Conservation (phyloP, 2,113 vertebrate species). For the Clarias gariepinus region DNA sequence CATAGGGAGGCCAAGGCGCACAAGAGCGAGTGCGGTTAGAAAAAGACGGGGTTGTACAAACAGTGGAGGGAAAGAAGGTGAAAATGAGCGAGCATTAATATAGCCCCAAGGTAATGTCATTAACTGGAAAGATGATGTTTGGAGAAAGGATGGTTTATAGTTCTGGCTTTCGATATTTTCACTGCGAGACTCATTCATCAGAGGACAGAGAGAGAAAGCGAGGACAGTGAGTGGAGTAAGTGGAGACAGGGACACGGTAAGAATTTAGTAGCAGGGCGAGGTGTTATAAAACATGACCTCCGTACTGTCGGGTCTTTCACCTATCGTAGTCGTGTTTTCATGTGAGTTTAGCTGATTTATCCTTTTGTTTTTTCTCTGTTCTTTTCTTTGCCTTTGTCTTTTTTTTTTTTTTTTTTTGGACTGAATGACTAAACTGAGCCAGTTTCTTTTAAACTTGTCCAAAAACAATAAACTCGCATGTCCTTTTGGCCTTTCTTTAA, state of each 20-base stretch:
- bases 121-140: not conserved
- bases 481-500: conserved; percentile 42
- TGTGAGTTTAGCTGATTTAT: conserved; percentile 8
- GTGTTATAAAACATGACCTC: conserved; percentile 61
- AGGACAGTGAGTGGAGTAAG: not conserved
- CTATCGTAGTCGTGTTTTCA: conserved; percentile 29
- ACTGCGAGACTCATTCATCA: no score
- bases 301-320: conserved; percentile 47
- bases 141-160: not conserved
- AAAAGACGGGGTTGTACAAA: conserved; percentile 16
- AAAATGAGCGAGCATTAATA: not conserved
- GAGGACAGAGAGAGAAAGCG: not conserved
- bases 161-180: conserved; percentile 46
- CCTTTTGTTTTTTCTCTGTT: conserved; percentile 23
- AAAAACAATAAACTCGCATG: conserved; percentile 39
- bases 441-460: conserved; percentile 33
- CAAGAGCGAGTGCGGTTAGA: conserved; percentile 27
- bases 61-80: conserved; percentile 28
- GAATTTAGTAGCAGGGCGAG: conserved; percentile 35
- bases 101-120: not conserved
- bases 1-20: conserved; percentile 68
- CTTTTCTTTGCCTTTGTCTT: not conserved
- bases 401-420: not conserved
- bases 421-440: conserved; percentile 6
- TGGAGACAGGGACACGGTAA: not conserved